A percentile compares a stretch with the other conserved stretches of the same genome.
Evolutionary conservation across 2,113 vertebrate species (phyloP).

Genomic region (Oxyura jamaicensis): DNA sequence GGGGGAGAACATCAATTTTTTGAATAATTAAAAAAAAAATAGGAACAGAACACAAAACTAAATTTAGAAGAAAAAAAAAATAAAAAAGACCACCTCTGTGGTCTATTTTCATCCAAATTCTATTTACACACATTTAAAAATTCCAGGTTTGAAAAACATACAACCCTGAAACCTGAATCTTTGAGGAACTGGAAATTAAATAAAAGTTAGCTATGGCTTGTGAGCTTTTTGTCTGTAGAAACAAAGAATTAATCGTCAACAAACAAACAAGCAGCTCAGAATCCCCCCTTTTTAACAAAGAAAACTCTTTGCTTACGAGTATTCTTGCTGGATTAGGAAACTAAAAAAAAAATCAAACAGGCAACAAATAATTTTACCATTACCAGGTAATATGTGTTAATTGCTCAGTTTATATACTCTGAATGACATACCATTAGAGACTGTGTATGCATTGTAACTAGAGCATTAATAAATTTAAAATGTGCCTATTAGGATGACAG

Average conservation of each 20-base stretch:
- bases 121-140: not conserved
- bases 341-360: constrained; percentile 72
- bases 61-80: not conserved
- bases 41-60: not conserved
- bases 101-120: not conserved
- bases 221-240: constrained; percentile 6
- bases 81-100: not conserved
- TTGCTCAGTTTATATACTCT: constrained; percentile 89
- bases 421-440: constrained; percentile 92
- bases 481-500: constrained; percentile 92
- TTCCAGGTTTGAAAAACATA: not conserved
- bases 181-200: not conserved
- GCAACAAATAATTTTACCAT: constrained; percentile 90
- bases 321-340: constrained; percentile 60
- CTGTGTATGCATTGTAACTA: constrained; percentile 87
- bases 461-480: constrained; percentile 91
- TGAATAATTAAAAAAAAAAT: not conserved
- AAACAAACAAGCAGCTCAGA: constrained; percentile 43
- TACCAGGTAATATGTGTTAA: constrained; percentile 87
- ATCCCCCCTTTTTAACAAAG: constrained; percentile 63
- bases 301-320: constrained; percentile 67
- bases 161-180: not conserved
- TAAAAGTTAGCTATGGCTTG: constrained; percentile 26
- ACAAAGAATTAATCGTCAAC: constrained; percentile 57
- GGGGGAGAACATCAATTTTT: not conserved